phyloP scores from a whole-genome alignment of 2,797 vertebrate genomes.

The Ibycter americanus region DNA sequence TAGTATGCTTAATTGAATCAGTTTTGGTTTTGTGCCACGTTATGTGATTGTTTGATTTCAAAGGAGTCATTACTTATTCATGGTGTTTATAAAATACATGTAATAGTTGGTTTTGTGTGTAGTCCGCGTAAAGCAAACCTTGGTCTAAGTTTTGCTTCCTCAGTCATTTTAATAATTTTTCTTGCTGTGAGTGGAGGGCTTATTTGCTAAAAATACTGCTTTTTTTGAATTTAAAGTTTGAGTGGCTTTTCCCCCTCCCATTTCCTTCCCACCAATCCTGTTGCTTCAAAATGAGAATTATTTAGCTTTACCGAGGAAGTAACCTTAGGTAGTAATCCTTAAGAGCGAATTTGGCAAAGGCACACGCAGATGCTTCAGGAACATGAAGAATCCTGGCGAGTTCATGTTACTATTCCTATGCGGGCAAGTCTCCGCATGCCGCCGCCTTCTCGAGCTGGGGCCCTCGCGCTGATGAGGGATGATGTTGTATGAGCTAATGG shows the following conservation, averaged over 20 bases:
- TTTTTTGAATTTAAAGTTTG: not conserved
- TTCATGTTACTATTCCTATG: not conserved
- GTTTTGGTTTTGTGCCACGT: not conserved
- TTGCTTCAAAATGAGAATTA: not conserved
- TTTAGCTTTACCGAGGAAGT: not conserved
- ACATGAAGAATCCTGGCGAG: not conserved
- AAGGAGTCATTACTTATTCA: not conserved
- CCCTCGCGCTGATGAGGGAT: not conserved
- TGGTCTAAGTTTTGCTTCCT: not conserved
- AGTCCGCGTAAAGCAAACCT: not conserved
- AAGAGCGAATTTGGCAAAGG: not conserved
- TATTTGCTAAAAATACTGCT: not conserved
- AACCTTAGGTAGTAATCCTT: not conserved
- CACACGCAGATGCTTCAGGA: not conserved
- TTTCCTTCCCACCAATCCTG: not conserved
- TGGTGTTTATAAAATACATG: not conserved
- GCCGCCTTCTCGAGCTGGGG: not conserved
- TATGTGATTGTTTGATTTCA: not conserved
- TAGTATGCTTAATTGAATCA: not conserved
- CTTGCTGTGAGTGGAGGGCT: not conserved
- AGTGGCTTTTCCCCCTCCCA: no score
- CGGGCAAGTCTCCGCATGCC: not conserved
- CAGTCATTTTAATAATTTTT: not conserved
- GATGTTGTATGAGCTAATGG: not conserved
- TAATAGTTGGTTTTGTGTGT: not conserved